phyloP scores from a whole-genome alignment of 2,797 vertebrate genomes.

The Typhlichthys subterraneus region DNA sequence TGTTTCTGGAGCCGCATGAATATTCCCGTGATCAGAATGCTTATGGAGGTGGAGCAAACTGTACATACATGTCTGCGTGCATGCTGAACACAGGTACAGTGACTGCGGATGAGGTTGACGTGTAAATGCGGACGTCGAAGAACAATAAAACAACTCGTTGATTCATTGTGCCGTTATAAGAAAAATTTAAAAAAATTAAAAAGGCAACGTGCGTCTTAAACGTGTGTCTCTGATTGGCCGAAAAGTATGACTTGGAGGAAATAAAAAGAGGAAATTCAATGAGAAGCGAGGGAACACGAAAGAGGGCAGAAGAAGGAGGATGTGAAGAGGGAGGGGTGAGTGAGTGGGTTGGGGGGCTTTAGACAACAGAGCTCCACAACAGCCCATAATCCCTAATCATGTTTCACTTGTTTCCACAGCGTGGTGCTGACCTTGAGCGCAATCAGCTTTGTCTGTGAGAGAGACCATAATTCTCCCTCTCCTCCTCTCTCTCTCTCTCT shows the following conservation, averaged over 20 bases:
- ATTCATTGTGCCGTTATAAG: neutral
- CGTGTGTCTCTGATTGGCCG: no score
- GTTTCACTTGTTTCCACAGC: slow-evolving; percentile 59
- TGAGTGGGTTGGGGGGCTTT: slow-evolving; percentile 9
- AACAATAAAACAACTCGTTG: no score
- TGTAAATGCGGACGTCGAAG: no score
- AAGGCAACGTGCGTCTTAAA: no score
- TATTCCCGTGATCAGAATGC: no score
- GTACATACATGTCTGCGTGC: no score
- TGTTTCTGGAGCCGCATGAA: no score
- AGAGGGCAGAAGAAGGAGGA: slow-evolving; percentile 3
- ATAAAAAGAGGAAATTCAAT: neutral
- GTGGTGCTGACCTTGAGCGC: slow-evolving; percentile 60
- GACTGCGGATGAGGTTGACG: no score
- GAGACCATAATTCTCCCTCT: neutral
- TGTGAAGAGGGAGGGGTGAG: slow-evolving; percentile 32
- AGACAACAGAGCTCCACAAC: slow-evolving; percentile 49
- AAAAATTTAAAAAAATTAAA: slow-evolving; percentile 21
- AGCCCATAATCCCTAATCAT: slow-evolving; percentile 66
- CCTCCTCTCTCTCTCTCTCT: neutral
- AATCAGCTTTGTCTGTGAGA: slow-evolving; percentile 20
- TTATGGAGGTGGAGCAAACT: no score
- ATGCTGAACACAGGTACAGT: no score
- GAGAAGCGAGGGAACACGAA: neutral
- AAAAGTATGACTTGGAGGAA: neutral